phyloP scores from a whole-genome alignment of 2,113 vertebrate genomes.

The Cairina moschata region DNA sequence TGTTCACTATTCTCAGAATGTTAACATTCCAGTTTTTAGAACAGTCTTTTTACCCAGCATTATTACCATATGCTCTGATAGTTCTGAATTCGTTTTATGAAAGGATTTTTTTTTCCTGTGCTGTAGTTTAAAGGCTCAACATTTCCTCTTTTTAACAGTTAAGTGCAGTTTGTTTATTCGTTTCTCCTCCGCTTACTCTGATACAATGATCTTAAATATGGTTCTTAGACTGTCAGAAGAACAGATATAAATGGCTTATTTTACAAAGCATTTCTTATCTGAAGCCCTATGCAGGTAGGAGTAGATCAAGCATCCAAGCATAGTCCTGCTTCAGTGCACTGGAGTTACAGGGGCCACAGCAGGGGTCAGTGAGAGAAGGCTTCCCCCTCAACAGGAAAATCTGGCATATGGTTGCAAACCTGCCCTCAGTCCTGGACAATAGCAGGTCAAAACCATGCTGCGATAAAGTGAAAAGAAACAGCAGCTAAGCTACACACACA shows the following conservation, averaged over 20 bases:
- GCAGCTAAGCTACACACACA: background rate
- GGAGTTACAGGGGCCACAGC: background rate
- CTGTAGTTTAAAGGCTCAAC: background rate
- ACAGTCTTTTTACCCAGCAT: background rate
- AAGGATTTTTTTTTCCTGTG: background rate
- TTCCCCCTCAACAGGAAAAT: background rate
- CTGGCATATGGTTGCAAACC: background rate
- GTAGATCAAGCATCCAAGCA: background rate
- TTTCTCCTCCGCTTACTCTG: background rate
- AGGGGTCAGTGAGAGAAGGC: background rate
- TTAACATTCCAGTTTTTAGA: background rate
- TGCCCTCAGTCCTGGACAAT: background rate
- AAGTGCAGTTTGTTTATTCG: background rate
- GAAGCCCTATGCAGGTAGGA: background rate
- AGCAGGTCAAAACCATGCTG: background rate
- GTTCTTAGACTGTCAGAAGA: background rate
- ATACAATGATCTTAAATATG: background rate
- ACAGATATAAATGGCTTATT: background rate
- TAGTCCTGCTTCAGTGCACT: background rate
- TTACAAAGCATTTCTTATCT: background rate
- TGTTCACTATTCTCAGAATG: background rate
- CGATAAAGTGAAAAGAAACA: background rate
- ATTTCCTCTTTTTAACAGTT: background rate
- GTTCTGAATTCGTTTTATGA: background rate
- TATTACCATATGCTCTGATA: background rate